Evolutionary conservation across 2,888 invertebrate species (phyloP).

Genomic region (Caenorhabditis panamensis): DNA sequence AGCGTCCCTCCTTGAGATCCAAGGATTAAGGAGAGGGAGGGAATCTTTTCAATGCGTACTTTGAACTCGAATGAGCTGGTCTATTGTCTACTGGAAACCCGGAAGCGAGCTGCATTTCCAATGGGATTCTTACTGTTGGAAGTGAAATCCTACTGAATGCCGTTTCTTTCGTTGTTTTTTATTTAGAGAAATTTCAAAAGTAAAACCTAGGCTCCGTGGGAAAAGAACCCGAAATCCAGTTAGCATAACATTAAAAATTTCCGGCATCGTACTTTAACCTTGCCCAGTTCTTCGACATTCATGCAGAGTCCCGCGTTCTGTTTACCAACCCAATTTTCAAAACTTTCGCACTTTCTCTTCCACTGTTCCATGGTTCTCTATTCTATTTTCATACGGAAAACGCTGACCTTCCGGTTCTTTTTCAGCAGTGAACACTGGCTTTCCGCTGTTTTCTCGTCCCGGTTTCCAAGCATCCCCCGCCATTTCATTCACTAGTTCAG

Average conservation of each 20-base stretch:
- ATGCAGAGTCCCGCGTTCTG: neutral
- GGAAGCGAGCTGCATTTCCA: neutral
- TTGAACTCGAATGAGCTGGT: conserved; percentile 14
- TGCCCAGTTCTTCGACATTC: neutral
- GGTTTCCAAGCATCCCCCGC: neutral
- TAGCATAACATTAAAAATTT: conserved; percentile 12
- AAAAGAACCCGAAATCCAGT: conserved; percentile 1
- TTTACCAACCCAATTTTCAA: neutral
- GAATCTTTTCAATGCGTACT: conserved; percentile 21
- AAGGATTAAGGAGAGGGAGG: conserved; percentile 7
- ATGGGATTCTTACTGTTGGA: neutral
- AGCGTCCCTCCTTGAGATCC: neutral
- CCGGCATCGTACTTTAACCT: conserved; percentile 1
- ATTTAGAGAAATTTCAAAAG: neutral
- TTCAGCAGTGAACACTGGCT: neutral
- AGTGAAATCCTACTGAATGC: neutral
- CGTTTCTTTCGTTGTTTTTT: neutral
- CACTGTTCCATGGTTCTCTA: neutral
- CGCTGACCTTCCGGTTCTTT: neutral
- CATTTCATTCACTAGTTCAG: neutral
- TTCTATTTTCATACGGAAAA: neutral
- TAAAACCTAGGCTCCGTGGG: conserved; percentile 9
- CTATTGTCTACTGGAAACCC: conserved; percentile 1
- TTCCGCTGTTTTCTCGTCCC: neutral
- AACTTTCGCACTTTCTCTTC: neutral